These are phyloP conservation scores for Mantis religiosa DNA, from an alignment of 2,888 invertebrate genomes.

Conservation along the genomic window DNA sequence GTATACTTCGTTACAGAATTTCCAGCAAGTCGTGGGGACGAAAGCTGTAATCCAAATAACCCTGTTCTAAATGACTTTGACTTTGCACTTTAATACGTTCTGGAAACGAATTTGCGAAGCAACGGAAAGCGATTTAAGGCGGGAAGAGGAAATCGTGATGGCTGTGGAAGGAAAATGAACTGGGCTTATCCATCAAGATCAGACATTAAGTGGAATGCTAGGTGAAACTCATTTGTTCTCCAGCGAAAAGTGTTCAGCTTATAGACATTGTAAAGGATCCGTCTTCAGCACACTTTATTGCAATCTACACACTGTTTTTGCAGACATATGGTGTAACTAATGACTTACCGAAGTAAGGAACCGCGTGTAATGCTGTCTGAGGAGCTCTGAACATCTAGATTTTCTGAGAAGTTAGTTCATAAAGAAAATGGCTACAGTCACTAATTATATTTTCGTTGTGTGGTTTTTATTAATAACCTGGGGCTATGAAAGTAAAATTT, in stretches of 20 bases:
- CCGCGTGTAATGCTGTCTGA: too few species aligned
- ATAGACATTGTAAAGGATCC: neutral
- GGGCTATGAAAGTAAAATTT: too few species aligned
- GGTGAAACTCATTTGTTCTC: neutral
- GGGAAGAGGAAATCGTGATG: neutral
- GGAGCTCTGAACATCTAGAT: too few species aligned
- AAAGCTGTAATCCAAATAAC: neutral
- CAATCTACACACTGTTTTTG: neutral
- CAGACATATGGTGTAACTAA: neutral
- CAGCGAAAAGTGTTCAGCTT: neutral
- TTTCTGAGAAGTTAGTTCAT: too few species aligned
- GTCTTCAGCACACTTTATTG: neutral
- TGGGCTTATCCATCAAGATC: neutral
- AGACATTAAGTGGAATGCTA: neutral
- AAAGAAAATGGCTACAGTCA: too few species aligned
- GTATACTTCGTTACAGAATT: too few species aligned
- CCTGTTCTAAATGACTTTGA: neutral
- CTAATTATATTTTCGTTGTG: too few species aligned
- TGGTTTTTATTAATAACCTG: too few species aligned
- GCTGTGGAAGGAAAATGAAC: neutral
- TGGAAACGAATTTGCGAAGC: neutral
- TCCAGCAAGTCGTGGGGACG: too few species aligned
- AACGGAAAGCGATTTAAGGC: neutral
- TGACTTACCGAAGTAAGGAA: neutral
- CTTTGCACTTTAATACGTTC: neutral